A percentile compares a stretch with the other conserved stretches of the same genome.
Evolutionary conservation across 2,113 vertebrate genomes (phyloP).

Genomic region (Pontoporia blainvillei): DNA sequence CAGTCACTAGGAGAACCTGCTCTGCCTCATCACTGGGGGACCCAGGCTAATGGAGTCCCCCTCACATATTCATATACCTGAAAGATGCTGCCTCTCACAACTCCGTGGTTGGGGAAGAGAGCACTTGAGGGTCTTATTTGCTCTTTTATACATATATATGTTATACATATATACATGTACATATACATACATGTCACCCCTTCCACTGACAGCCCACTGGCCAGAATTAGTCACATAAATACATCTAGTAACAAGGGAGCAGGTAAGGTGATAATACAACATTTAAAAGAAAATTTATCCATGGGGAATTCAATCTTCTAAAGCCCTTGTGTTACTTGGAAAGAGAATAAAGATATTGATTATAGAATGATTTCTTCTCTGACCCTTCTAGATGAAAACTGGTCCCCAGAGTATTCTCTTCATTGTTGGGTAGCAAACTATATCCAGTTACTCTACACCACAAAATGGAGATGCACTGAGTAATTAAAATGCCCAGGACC

Average conservation of each 20-base stretch:
- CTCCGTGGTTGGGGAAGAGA: neutral
- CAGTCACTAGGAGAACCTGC: neutral
- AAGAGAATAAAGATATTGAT: neutral
- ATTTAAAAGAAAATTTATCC: neutral
- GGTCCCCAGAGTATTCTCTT: neutral
- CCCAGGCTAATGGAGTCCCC: neutral
- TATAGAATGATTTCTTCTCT: neutral
- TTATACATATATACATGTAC: neutral
- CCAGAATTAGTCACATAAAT: neutral
- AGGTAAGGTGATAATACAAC: neutral
- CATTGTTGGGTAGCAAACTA: neutral
- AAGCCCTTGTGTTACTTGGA: neutral
- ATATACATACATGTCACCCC: neutral
- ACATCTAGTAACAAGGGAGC: neutral
- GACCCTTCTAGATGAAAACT: neutral
- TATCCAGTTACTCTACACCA: neutral
- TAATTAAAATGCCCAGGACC: neutral
- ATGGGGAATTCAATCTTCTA: neutral
- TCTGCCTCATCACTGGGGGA: neutral
- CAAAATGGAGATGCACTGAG: neutral
- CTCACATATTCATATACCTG: neutral
- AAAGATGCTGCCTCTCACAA: neutral
- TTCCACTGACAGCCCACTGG: neutral
- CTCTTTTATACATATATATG: neutral
- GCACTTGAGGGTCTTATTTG: neutral